These are phyloP conservation scores for Forficula auricularia DNA, from an alignment of 1,140 invertebrate species.

Conservation along the genomic window DNA sequence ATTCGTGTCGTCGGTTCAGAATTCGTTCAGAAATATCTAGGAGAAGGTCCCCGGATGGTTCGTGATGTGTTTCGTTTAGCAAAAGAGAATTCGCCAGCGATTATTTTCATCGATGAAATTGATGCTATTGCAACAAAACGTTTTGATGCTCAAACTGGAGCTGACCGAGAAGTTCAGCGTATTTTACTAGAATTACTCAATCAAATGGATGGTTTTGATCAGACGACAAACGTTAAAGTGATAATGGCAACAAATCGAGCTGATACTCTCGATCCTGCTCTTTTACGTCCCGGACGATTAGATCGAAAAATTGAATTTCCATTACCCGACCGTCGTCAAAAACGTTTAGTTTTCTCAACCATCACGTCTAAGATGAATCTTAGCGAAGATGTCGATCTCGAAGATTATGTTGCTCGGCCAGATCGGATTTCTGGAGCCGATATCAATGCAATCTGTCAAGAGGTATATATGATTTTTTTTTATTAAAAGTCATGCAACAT, in stretches of 20 bases:
- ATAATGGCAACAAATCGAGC: constrained; percentile 99
- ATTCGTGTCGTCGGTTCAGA: constrained; percentile 98
- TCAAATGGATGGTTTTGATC: constrained; percentile 99
- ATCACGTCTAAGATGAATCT: constrained; percentile 98
- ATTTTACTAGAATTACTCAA: constrained; percentile 94
- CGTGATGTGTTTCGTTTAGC: constrained; percentile 96
- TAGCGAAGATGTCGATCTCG: constrained; percentile 97
- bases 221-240: constrained; percentile 98
- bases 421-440: constrained; percentile 98
- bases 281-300: constrained; percentile 87
- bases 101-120: constrained; percentile 98
- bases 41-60: constrained; percentile 98
- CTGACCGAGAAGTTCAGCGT: constrained; percentile 96
- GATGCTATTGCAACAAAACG: constrained; percentile 97
- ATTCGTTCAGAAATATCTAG: constrained; percentile 98
- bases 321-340: constrained; percentile 90
- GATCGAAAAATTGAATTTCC: constrained; percentile 99
- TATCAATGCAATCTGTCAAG: constrained; percentile 99
- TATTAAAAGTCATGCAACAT: not conserved
- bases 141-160: constrained; percentile 97
- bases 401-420: constrained; percentile 95
- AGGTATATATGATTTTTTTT: constrained; percentile 63
- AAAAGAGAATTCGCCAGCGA: constrained; percentile 97
- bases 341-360: constrained; percentile 93
- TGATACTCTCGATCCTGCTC: constrained; percentile 93